Evolutionary conservation across 2,113 vertebrate genomes (phyloP).

Genomic region (Verasper variegatus): DNA sequence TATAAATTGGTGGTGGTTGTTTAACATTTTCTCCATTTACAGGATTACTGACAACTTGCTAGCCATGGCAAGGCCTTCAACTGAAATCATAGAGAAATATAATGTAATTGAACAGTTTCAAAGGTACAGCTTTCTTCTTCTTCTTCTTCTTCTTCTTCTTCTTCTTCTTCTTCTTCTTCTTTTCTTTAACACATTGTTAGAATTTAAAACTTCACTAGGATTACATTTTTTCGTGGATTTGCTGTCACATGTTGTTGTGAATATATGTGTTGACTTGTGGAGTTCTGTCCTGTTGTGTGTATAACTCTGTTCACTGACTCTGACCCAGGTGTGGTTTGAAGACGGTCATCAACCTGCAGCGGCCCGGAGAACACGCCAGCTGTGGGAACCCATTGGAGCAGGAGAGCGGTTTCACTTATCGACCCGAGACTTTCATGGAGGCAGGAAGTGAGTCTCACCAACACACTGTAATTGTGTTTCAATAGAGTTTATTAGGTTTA

Average conservation of each 20-base stretch:
- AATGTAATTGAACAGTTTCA: constrained; percentile 92
- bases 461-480: neutral
- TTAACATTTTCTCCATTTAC: constrained; percentile 38
- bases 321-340: constrained; percentile 88
- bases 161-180: neutral
- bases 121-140: constrained; percentile 78
- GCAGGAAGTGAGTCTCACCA: constrained; percentile 88
- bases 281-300: too few species aligned
- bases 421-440: constrained; percentile 95
- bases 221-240: too few species aligned
- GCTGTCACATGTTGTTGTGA: neutral
- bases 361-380: constrained; percentile 96
- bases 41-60: constrained; percentile 97
- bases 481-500: too few species aligned
- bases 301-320: neutral
- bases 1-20: neutral
- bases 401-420: constrained; percentile 94
- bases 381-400: constrained; percentile 93
- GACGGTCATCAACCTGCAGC: constrained; percentile 96
- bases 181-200: constrained; percentile 3
- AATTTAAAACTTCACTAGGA: neutral
- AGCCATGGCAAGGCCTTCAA: constrained; percentile 96
- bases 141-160: neutral
- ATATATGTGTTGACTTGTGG: neutral
- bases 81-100: constrained; percentile 94